phyloP scores from a whole-genome alignment of 2,888 invertebrate genomes.

The Idaea biselata region DNA sequence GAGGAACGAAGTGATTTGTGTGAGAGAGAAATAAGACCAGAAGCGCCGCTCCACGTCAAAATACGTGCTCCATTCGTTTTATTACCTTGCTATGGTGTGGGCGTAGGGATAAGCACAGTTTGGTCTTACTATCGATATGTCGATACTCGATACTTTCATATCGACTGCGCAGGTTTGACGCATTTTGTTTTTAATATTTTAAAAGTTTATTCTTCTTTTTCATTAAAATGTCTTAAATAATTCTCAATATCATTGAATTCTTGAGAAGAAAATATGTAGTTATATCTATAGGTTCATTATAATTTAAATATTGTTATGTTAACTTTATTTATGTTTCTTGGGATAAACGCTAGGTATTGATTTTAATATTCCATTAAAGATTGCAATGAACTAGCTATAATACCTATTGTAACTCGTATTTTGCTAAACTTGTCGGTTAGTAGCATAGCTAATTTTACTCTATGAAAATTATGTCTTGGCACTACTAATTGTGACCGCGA shows the following conservation, averaged over 20 bases:
- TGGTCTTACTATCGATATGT: conserved; percentile 42
- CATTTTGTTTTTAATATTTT: not conserved
- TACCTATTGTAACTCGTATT: not conserved
- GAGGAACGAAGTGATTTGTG: conserved; percentile 46
- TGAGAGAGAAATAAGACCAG: conserved; percentile 65
- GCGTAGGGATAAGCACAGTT: conserved; percentile 22
- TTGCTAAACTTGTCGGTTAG: not conserved
- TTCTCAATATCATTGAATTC: too few species aligned
- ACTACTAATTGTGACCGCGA: not conserved
- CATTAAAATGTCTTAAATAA: too few species aligned
- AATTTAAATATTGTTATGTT: too few species aligned
- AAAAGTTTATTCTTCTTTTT: too few species aligned
- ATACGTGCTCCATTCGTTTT: conserved; percentile 81
- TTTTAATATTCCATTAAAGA: not conserved
- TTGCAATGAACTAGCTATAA: too few species aligned
- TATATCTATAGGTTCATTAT: too few species aligned
- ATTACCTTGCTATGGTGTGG: conserved; percentile 63
- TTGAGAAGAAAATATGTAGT: too few species aligned
- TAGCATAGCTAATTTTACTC: not conserved
- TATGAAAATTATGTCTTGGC: not conserved
- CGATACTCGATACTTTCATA: conserved; percentile 32
- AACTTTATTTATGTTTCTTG: too few species aligned
- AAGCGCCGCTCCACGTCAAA: conserved; percentile 81
- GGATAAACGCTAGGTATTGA: too few species aligned
- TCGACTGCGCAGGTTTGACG: not conserved